Conservation (phyloP, 2,888 invertebrate genomes). For the Melipona beecheii region DNA sequence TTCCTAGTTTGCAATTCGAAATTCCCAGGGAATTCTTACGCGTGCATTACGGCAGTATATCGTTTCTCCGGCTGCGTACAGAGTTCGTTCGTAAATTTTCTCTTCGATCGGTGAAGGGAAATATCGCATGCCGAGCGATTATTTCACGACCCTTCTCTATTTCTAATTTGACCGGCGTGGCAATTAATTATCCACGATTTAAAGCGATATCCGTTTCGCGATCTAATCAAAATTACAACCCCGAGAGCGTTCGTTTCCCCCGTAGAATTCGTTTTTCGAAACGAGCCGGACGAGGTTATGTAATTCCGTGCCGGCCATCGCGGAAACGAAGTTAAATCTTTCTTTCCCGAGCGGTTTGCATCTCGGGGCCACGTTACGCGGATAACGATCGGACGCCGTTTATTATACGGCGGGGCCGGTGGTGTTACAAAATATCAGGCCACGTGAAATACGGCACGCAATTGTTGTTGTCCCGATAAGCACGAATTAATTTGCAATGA, state of each 20-base stretch:
- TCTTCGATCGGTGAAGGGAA: not conserved
- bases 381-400: constrained; percentile 41
- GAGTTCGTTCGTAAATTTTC: not conserved
- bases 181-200: constrained; percentile 36
- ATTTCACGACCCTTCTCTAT: not conserved
- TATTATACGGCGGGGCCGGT: constrained; percentile 28
- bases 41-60: not conserved
- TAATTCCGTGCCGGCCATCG: constrained; percentile 3
- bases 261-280: constrained; percentile 2
- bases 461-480: constrained; percentile 47
- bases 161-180: not conserved
- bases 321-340: constrained; percentile 37
- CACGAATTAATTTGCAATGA: constrained; percentile 56
- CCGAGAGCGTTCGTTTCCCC: not conserved
- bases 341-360: constrained; percentile 35
- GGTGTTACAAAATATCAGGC: constrained; percentile 33
- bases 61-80: too few relatives aligned
- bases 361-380: constrained; percentile 40
- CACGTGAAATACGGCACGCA: constrained; percentile 39
- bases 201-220: constrained; percentile 4
- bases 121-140: not conserved
- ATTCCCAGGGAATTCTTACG: constrained; percentile 41
- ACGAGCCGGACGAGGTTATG: not conserved
- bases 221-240: constrained; percentile 6
- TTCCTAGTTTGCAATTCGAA: constrained; percentile 4